Percentiles rank a stretch among this genome's conserved stretches.
These are phyloP conservation scores for Myocastor coypus DNA, from an alignment of 2,113 vertebrate species.

Conservation along the genomic window DNA sequence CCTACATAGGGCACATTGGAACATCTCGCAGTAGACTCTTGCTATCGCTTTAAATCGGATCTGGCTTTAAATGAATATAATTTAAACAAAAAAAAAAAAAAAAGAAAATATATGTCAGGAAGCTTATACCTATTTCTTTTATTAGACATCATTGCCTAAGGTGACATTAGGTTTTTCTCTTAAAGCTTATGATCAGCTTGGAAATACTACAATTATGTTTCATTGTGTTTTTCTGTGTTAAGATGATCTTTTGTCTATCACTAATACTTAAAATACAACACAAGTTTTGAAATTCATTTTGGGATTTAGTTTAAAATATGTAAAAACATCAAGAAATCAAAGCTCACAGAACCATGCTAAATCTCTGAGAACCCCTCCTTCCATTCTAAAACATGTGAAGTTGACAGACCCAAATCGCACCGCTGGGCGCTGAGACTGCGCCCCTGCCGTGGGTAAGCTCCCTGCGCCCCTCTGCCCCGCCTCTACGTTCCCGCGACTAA, in stretches of 20 bases:
- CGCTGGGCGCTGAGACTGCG: too few species aligned
- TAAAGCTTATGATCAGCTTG: background rate
- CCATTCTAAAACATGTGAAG: too few species aligned
- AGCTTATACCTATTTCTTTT: background rate
- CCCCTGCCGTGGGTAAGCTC: too few species aligned
- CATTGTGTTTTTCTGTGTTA: constrained; percentile 21
- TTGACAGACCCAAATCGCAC: too few species aligned
- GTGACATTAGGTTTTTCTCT: background rate
- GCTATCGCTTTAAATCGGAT: background rate
- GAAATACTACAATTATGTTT: background rate
- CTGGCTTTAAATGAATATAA: background rate
- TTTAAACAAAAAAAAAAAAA: constrained; percentile 29
- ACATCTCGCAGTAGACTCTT: background rate
- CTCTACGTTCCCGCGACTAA: too few species aligned
- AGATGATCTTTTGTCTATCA: constrained; percentile 31
- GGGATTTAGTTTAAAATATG: constrained; percentile 4
- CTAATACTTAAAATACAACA: background rate
- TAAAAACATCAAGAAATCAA: background rate
- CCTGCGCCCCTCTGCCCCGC: too few species aligned
- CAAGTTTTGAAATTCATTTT: background rate
- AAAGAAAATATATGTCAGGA: background rate
- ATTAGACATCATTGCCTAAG: background rate
- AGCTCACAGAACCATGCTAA: background rate
- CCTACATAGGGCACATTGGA: background rate
- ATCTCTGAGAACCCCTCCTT: background rate